These are phyloP conservation scores for Pseudochirops corinnae DNA, from an alignment of 2,797 vertebrate species.

Conservation along the genomic window DNA sequence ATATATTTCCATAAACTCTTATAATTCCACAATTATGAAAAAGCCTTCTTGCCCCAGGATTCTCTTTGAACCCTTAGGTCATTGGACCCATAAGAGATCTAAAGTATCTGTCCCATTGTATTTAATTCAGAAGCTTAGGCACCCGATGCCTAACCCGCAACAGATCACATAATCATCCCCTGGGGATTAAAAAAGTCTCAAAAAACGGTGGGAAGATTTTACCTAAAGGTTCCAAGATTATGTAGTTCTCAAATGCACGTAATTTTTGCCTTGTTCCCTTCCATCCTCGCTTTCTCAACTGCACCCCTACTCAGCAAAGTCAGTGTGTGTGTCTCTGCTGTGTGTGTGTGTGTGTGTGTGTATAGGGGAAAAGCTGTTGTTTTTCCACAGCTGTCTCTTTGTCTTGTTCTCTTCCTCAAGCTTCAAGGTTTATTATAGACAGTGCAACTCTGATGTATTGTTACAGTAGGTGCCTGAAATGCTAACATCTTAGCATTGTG, in stretches of 20 bases:
- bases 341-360: not conserved
- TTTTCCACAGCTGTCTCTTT: not conserved
- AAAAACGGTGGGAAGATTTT: slow-evolving; percentile 15
- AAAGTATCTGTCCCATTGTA: not conserved
- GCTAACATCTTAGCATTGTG: not conserved
- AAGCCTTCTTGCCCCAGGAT: slow-evolving; percentile 19
- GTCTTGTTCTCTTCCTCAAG: slow-evolving; percentile 32
- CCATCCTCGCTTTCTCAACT: not conserved
- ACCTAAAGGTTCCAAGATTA: not conserved
- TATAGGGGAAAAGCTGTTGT: not conserved
- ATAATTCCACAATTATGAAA: slow-evolving; percentile 21
- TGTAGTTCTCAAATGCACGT: not conserved
- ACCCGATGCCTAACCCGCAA: not conserved
- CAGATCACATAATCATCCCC: not conserved
- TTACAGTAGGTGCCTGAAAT: not conserved
- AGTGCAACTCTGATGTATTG: not conserved
- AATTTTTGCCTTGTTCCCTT: slow-evolving; percentile 41
- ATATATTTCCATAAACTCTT: slow-evolving; percentile 44
- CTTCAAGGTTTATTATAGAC: not conserved
- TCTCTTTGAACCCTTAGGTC: slow-evolving; percentile 25
- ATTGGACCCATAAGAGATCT: slow-evolving; percentile 1
- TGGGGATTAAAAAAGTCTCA: not conserved
- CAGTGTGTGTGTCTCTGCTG: not conserved
- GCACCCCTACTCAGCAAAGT: not conserved
- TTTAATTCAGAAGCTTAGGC: not conserved